Conservation (phyloP, 1,140 invertebrate genomes). For the Magallana angulata region DNA sequence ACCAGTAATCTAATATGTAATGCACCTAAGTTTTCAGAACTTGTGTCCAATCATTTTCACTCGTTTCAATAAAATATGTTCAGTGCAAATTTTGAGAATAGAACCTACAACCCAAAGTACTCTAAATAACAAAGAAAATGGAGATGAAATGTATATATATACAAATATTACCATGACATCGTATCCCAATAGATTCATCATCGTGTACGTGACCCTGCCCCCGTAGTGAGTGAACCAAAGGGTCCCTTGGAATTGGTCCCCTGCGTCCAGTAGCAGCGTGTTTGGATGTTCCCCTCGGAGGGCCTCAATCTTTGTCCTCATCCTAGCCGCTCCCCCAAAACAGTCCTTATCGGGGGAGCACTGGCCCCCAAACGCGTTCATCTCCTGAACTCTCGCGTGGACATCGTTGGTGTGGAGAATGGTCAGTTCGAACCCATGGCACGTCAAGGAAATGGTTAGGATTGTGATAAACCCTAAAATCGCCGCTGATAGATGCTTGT, state of each 20-base stretch:
- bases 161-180: constrained; percentile 87
- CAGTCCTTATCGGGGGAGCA: constrained; percentile 85
- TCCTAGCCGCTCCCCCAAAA: constrained; percentile 90
- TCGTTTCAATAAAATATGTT: no score
- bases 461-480: background rate
- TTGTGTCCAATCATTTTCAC: no score
- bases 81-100: no score
- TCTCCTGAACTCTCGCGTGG: constrained; percentile 90
- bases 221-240: constrained; percentile 90
- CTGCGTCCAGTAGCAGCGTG: constrained; percentile 89
- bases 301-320: constrained; percentile 78
- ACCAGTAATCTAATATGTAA: no score
- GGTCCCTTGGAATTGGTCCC: constrained; percentile 93
- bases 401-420: constrained; percentile 95
- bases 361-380: constrained; percentile 84
- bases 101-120: no score
- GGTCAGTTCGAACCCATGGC: constrained; percentile 82
- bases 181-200: constrained; percentile 88
- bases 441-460: background rate
- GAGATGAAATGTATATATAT: no score
- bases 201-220: constrained; percentile 87
- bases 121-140: no score
- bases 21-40: no score
- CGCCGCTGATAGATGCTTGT: no score
- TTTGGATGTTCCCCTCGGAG: constrained; percentile 81